Evolutionary conservation across 2,113 vertebrate genomes (phyloP), one percentile per base, ranked within the genome.

Genomic region (Ctenodactylus gundi): DNA sequence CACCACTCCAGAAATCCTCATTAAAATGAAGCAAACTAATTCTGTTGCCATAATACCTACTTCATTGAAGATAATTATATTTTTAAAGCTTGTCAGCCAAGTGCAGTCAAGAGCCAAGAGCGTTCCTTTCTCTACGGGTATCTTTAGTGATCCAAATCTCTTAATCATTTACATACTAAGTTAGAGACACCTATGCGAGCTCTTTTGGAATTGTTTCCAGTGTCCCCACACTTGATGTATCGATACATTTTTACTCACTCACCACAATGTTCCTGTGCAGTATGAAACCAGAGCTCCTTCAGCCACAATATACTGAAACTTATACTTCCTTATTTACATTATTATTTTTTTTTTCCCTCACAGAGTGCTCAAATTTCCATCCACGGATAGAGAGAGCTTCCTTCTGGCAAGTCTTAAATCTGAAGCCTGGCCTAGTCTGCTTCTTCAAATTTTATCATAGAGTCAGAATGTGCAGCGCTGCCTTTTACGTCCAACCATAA

Each of bases 391-490:
- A 96, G 0, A 96, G 65, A 29, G 73, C 88, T 97, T 97, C 95
- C 90, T 97, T 92, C 93, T 97, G 95, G 82, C 39, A 93, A 98
- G 72, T 36, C 94, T 95, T 93, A 92, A 85, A 97, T 97, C 96
- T 92, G 80, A 67, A 83, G 94, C 78, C 88, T 91, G 76, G 81
- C 85, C 94, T 21, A 83, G 51, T 60, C 92, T 36, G 78, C 75
- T 53, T 91, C 95, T 90, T 49, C 64, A 97, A 96, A 95, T 96
- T 75, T 85, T 96, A 72, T 85, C 90, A 62, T 65, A 60, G 46
- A 89, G 90, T 93, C 62, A 80, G 96, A 97, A 96, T 25, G 92
- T 84, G 86, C 82, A 64, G 67, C 85, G 21, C 76, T 93, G 81
- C 88, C 10, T 92, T 97, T 97, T 82, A 9, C 12, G 29, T 46